Base-by-base conservation (phyloP, 2,888 invertebrate species). In the Adela reaumurella region DNA sequence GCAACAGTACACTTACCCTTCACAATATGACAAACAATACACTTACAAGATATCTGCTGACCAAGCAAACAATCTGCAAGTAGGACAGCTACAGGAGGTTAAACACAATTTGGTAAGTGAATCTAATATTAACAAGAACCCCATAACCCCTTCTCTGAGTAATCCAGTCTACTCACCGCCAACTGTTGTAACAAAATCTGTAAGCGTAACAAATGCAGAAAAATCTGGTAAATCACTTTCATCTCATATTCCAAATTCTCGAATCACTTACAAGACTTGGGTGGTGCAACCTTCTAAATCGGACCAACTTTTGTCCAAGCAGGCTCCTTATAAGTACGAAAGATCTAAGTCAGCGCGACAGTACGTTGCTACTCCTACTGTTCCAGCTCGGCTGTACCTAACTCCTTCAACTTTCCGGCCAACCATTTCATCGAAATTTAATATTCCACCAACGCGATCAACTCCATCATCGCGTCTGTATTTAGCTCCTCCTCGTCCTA, bases 181-280 rank as follows among this genome's bases (percentile, higher is more conserved):
- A 43, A 70, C 68, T 16, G 61, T 70, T n/a, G 64, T 72, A 54
- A 65, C 72, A 47, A 76, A 72, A 63, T 68, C 71, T 45, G 52
- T 70, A 55, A 68, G 70, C n/a, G 65, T 68, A 52, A 28, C 16
- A 2, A 18, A 19, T 3, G 16, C 8, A 19, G 3, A 10, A 5
- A 45, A 4, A 4, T 24, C 45, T 18, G 24, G 28, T 10, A 19
- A 19, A n/a, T n/a, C 16, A 50, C n/a, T 43, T 29, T 44, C 10
- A 11, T 3, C 43, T 46, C 63, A 65, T 3, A 66, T 60, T 49
- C 70, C 74, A 41, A 74, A 72, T 56, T 74, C 76, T 8, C 61
- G 71, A 54, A 68, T 77, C 45, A 73, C 70, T 18, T 69, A 74
- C 42, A 78, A 77, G 60, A 74, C 76, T 3, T 78, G 77, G 77